These are phyloP conservation scores for Chlorodrepanis virens DNA, from an alignment of 2,113 vertebrate genomes.

Conservation along the genomic window DNA sequence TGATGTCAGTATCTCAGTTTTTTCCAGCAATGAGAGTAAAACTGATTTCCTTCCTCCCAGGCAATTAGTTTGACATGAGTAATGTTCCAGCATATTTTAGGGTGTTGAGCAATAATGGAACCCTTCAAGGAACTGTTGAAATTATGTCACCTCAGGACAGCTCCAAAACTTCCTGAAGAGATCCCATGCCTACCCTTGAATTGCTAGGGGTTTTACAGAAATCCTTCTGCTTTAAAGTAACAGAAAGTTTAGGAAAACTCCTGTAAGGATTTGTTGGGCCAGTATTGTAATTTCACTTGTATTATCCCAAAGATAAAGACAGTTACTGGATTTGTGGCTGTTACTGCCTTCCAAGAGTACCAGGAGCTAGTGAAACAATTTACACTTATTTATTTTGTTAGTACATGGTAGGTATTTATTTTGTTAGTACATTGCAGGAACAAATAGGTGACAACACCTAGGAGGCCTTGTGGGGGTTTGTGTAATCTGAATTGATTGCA, in stretches of 20 bases:
- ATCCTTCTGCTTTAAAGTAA: neutral
- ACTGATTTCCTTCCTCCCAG: neutral
- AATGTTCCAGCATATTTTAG: neutral
- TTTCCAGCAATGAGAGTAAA: neutral
- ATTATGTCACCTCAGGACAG: neutral
- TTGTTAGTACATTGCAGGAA: neutral
- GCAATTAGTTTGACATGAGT: neutral
- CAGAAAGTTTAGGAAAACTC: neutral
- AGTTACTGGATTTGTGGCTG: neutral
- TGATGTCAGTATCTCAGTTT: neutral
- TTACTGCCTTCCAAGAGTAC: neutral
- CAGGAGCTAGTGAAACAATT: neutral
- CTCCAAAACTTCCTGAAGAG: neutral
- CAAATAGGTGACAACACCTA: conserved; percentile 22
- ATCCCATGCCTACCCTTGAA: neutral
- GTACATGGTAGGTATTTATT: neutral
- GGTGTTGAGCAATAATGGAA: neutral
- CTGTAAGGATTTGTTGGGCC: neutral
- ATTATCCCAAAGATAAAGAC: neutral
- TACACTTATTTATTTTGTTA: neutral
- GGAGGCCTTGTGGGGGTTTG: neutral
- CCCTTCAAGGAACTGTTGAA: neutral
- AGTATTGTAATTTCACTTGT: neutral
- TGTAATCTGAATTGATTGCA: conserved; percentile 9
- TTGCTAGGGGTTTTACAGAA: neutral